phyloP scores from a whole-genome alignment of 2,113 vertebrate genomes.

The Solenodon paradoxus region DNA sequence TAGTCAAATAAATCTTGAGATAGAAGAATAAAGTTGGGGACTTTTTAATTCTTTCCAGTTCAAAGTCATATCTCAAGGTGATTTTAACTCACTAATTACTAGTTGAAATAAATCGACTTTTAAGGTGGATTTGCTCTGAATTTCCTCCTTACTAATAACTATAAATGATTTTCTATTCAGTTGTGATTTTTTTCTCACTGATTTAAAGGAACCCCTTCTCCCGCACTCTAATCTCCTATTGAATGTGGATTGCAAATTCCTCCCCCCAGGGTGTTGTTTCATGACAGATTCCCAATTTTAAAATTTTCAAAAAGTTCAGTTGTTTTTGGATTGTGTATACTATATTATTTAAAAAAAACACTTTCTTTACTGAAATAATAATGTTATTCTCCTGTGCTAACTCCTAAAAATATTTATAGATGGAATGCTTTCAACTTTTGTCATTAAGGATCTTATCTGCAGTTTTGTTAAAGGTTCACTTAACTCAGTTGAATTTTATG shows the following conservation, averaged over 20 bases:
- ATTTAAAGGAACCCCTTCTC: neutral
- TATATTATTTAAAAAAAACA: slow-evolving; percentile 10
- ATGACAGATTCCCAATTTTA: neutral
- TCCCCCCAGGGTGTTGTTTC: neutral
- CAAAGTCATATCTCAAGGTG: neutral
- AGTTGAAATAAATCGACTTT: neutral
- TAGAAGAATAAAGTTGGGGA: too few species aligned
- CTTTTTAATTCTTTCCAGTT: neutral
- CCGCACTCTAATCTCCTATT: neutral
- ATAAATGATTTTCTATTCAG: neutral
- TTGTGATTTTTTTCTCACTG: neutral
- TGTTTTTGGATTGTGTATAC: neutral
- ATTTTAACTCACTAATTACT: slow-evolving; percentile 9
- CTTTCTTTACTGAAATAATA: neutral
- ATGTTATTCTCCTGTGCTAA: neutral
- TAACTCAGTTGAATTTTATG: neutral
- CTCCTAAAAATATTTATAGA: slow-evolving; percentile 8
- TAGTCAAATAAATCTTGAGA: too few species aligned
- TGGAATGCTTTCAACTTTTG: neutral
- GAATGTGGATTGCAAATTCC: neutral
- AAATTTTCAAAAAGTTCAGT: neutral
- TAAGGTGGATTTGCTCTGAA: neutral
- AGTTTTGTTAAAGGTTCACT: neutral
- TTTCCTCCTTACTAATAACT: neutral
- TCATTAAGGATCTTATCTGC: neutral